A percentile compares a stretch with the other conserved stretches of the same genome.
phyloP scores from a whole-genome alignment of 2,888 invertebrate genomes.

The Chrysolina oricalcia region DNA sequence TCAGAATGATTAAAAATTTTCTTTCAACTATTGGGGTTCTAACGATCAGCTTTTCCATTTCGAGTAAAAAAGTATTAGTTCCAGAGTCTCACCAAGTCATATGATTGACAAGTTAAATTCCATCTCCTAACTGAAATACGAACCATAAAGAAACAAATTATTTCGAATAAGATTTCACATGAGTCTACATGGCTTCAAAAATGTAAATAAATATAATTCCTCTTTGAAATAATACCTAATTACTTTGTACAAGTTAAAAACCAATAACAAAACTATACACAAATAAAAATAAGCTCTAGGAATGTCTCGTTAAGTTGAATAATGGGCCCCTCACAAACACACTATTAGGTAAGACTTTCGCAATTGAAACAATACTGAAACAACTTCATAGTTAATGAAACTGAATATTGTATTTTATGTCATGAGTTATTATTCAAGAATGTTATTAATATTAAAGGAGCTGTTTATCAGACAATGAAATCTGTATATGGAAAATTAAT shows the following conservation, averaged over 20 bases:
- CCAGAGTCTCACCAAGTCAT: too few species aligned
- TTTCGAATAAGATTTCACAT: not conserved
- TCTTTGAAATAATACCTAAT: conserved; percentile 40
- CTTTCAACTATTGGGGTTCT: too few species aligned
- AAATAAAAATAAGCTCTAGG: conserved; percentile 42
- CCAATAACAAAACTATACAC: conserved; percentile 60
- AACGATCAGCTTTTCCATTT: too few species aligned
- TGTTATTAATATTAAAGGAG: not conserved
- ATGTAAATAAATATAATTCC: conserved; percentile 39
- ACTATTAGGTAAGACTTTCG: not conserved
- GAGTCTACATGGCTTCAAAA: conserved; percentile 25
- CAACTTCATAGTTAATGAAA: too few species aligned
- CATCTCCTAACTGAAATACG: not conserved
- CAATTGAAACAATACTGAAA: not conserved
- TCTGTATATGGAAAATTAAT: not conserved
- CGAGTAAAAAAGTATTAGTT: too few species aligned
- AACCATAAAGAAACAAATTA: not conserved
- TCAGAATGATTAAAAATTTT: too few species aligned
- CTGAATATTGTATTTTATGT: too few species aligned
- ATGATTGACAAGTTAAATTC: too few species aligned
- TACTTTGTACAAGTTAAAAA: conserved; percentile 59
- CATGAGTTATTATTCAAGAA: too few species aligned
- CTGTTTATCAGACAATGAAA: not conserved
- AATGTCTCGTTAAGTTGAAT: conserved; percentile 32
- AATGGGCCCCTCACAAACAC: conserved; percentile 12